phyloP scores from a whole-genome alignment of 2,113 vertebrate species.

The Argyrosomus japonicus region DNA sequence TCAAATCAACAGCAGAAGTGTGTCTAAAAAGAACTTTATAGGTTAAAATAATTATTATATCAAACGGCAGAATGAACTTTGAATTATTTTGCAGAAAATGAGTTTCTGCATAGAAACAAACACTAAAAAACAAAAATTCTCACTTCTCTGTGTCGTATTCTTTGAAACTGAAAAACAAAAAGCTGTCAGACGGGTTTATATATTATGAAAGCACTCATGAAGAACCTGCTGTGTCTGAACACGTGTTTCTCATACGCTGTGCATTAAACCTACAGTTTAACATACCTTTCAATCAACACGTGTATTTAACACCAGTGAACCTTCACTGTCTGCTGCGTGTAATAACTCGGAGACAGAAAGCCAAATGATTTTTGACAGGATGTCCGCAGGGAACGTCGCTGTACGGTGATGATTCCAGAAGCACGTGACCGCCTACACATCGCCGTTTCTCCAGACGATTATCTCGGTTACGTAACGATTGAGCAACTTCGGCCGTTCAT shows the following conservation, averaged over 20 bases:
- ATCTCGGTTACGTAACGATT: slow-evolving; percentile 6
- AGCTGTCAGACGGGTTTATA: background rate
- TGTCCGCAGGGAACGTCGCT: background rate
- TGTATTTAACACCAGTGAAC: background rate
- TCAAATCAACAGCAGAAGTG: background rate
- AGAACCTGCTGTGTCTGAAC: slow-evolving; percentile 14
- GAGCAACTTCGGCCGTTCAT: background rate
- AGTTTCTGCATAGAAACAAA: background rate
- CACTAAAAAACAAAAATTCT: background rate
- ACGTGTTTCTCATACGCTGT: background rate
- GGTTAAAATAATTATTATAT: background rate
- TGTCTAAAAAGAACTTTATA: background rate
- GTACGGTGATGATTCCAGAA: background rate
- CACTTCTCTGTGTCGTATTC: no score
- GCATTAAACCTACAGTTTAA: background rate
- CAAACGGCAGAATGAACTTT: background rate
- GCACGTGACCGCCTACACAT: no score
- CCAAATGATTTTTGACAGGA: slow-evolving; percentile 15
- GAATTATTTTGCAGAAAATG: background rate
- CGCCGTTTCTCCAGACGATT: background rate
- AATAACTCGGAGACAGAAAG: slow-evolving; percentile 25
- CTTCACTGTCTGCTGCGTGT: background rate
- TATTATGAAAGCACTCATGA: background rate
- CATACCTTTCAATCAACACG: slow-evolving; percentile 10
- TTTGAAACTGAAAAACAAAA: background rate